A percentile compares a stretch with the other conserved stretches of the same genome.
phyloP scores from a whole-genome alignment of 1,140 invertebrate genomes.

The Aleiodes sp. region DNA sequence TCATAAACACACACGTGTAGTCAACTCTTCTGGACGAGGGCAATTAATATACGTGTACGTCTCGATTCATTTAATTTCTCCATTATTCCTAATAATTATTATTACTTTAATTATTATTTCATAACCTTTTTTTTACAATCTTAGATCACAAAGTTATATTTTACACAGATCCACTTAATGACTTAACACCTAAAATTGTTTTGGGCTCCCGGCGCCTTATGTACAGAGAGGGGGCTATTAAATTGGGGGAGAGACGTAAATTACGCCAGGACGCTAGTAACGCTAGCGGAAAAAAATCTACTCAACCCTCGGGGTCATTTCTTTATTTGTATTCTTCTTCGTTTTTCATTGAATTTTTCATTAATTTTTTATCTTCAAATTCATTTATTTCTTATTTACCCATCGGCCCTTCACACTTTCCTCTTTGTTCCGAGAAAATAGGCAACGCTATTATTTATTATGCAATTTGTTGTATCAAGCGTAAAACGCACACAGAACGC shows the following conservation, averaged over 20 bases:
- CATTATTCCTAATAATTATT: slow-evolving; percentile 13
- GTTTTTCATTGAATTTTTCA: not conserved
- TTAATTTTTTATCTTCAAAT: not conserved
- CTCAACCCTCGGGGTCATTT: not conserved
- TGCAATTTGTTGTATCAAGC: too few relatives aligned
- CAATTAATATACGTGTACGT: slow-evolving; percentile 8
- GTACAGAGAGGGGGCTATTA: slow-evolving; percentile 23
- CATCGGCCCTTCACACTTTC: not conserved
- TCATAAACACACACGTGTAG: slow-evolving; percentile 43
- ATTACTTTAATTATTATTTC: slow-evolving; percentile 16
- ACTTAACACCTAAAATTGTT: slow-evolving; percentile 16
- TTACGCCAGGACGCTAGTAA: slow-evolving; percentile 10
- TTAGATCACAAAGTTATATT: slow-evolving; percentile 58
- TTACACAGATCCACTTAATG: slow-evolving; percentile 25
- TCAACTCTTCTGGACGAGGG: slow-evolving; percentile 5
- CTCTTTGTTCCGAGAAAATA: not conserved
- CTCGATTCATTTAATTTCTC: slow-evolving; percentile 30
- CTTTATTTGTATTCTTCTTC: not conserved
- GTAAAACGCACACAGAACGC: too few relatives aligned
- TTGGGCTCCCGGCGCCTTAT: slow-evolving; percentile 47
- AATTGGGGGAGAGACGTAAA: not conserved
- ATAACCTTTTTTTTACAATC: slow-evolving; percentile 55
- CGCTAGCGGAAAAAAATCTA: slow-evolving; percentile 15
- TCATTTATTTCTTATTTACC: too few relatives aligned
- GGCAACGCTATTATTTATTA: too few relatives aligned